A percentile compares a stretch with the other conserved stretches of the same genome.
Evolutionary conservation across 2,888 invertebrate genomes (phyloP).

Genomic region (Anorthoa munda): DNA sequence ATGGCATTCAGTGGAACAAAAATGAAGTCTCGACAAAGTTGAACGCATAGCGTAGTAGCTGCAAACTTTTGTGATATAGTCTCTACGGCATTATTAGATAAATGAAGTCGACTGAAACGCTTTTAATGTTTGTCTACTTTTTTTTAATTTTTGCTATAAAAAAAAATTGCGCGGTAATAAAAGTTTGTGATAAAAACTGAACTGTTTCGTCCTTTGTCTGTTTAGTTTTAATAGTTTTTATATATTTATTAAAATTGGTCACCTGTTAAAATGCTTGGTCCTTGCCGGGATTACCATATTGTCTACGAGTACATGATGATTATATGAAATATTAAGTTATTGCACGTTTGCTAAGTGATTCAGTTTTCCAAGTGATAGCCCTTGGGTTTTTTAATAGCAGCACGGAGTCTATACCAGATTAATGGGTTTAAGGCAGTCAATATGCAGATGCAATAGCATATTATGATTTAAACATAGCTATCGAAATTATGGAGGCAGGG

Average conservation of each 20-base stretch:
- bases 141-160: slow-evolving; percentile 51
- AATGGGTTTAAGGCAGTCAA: background rate
- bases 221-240: background rate
- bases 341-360: too few relatives aligned
- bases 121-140: slow-evolving; percentile 52
- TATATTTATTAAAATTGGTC: background rate
- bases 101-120: slow-evolving; percentile 59
- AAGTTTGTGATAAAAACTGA: slow-evolving; percentile 35
- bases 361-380: too few relatives aligned
- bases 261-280: background rate
- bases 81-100: slow-evolving; percentile 62
- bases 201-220: slow-evolving; percentile 1
- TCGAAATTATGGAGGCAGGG: too few relatives aligned
- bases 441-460: too few relatives aligned
- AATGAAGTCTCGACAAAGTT: slow-evolving; percentile 75
- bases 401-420: background rate
- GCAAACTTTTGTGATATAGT: slow-evolving; percentile 56
- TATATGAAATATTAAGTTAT: too few relatives aligned
- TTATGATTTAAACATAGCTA: background rate
- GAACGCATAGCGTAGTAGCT: slow-evolving; percentile 60
- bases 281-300: too few relatives aligned
- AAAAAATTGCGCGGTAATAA: slow-evolving; percentile 27
- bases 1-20: slow-evolving; percentile 70
- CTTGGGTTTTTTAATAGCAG: background rate
- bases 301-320: too few relatives aligned